Conservation (phyloP, 1,140 invertebrate genomes). For the Oryctes rhinoceros region DNA sequence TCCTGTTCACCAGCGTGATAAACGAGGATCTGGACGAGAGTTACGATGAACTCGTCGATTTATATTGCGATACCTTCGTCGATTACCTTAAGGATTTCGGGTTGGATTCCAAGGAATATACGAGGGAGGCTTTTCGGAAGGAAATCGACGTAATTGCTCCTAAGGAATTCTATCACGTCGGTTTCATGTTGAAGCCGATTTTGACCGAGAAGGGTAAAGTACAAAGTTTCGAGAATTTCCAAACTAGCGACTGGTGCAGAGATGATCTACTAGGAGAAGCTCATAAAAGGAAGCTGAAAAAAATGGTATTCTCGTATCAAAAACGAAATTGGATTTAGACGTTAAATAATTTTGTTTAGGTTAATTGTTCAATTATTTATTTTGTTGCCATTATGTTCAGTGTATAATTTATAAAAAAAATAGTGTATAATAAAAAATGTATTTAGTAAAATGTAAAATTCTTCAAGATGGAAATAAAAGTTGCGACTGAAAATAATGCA, state of each 20-base stretch:
- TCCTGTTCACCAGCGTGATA: constrained; percentile 66
- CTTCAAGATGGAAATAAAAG: too few species aligned
- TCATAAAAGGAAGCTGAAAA: constrained; percentile 56
- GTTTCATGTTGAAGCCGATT: constrained; percentile 59
- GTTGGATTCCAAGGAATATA: constrained; percentile 51
- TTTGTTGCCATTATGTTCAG: not conserved
- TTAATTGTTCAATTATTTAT: constrained; percentile 22
- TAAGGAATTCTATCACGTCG: constrained; percentile 57
- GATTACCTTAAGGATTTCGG: constrained; percentile 54
- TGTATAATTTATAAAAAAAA: not conserved
- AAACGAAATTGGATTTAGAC: constrained; percentile 33
- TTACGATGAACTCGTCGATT: constrained; percentile 62
- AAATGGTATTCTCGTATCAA: constrained; percentile 53
- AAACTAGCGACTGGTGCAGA: constrained; percentile 57
- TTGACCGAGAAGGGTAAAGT: constrained; percentile 59
- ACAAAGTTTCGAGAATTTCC: constrained; percentile 54
- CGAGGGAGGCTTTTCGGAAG: constrained; percentile 54
- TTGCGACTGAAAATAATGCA: too few species aligned
- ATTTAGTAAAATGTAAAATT: too few species aligned
- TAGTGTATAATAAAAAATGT: too few species aligned
- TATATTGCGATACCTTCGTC: constrained; percentile 66
- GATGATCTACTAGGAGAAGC: constrained; percentile 57
- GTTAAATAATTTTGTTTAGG: not conserved
- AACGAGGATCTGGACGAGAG: constrained; percentile 60
- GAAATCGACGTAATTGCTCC: constrained; percentile 55